A percentile compares a stretch with the other conserved stretches of the same genome.
These are phyloP conservation scores for Machaerirhynchus nigripectus DNA, from an alignment of 2,113 vertebrate genomes.

Conservation along the genomic window DNA sequence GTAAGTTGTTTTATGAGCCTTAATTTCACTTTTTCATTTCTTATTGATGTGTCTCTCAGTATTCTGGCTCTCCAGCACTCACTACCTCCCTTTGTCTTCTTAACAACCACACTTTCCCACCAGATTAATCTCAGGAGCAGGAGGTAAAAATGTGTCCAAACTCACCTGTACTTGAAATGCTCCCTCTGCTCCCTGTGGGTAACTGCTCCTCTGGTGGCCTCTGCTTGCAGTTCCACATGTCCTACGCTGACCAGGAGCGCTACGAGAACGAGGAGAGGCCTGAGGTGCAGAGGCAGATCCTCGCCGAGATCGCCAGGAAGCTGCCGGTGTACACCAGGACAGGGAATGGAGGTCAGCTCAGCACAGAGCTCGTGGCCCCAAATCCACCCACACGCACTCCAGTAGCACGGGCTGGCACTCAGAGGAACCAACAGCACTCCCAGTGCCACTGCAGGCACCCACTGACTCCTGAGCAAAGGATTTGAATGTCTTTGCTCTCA, in stretches of 20 bases:
- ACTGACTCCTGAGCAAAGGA: neutral
- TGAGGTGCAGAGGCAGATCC: conserved; percentile 92
- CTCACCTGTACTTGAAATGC: fast-evolving
- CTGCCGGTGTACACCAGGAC: conserved; percentile 90
- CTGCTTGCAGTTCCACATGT: conserved; percentile 87
- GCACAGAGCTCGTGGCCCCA: neutral
- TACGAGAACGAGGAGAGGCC: conserved; percentile 93
- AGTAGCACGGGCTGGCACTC: neutral
- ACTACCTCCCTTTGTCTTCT: neutral
- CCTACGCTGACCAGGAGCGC: conserved; percentile 89
- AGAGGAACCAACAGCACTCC: fast-evolving
- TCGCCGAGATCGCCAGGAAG: conserved; percentile 87
- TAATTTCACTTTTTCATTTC: neutral
- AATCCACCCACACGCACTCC: fast-evolving
- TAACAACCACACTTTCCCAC: neutral
- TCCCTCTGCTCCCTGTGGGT: fast-evolving
- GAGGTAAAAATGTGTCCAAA: fast-evolving
- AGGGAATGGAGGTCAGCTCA: conserved; percentile 84
- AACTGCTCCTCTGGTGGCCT: neutral
- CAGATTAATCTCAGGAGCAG: neutral
- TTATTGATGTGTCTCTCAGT: neutral
- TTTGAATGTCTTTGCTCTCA: neutral
- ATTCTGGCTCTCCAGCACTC: neutral
- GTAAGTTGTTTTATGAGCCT: neutral
- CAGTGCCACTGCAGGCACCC: fast-evolving